phyloP scores from a whole-genome alignment of 1,140 invertebrate genomes.

The Drosophila grimshawi region DNA sequence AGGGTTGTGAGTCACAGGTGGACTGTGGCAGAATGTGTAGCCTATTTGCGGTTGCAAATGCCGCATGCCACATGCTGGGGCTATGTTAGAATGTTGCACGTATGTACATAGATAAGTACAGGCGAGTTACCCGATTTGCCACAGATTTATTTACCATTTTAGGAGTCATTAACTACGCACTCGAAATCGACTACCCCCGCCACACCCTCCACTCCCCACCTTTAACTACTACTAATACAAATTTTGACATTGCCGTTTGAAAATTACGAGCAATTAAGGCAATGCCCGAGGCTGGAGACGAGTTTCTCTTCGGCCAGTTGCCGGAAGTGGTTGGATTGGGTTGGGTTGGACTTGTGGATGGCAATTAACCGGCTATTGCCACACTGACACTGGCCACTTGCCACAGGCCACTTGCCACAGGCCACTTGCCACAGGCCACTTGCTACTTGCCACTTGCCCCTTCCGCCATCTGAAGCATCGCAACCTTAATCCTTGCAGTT shows the following conservation, averaged over 20 bases:
- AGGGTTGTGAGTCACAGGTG: too few species aligned
- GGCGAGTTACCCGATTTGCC: constrained; percentile 3
- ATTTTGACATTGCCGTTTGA: not conserved
- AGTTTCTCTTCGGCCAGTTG: not conserved
- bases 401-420: not conserved
- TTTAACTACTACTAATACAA: too few species aligned
- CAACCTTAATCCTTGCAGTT: not conserved
- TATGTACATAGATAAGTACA: not conserved
- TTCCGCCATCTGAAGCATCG: not conserved
- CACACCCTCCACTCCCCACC: not conserved
- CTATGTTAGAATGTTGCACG: too few species aligned
- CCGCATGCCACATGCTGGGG: not conserved
- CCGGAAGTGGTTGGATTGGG: constrained; percentile 4
- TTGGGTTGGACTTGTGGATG: not conserved
- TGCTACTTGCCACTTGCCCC: not conserved
- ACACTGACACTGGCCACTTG: constrained; percentile 13
- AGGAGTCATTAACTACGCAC: constrained; percentile 43
- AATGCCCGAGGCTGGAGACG: constrained; percentile 7
- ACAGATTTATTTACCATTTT: constrained; percentile 47
- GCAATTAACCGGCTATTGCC: constrained; percentile 39
- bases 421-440: too few species aligned
- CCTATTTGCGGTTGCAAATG: constrained; percentile 13
- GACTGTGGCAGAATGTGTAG: not conserved
- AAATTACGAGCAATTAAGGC: constrained; percentile 36
- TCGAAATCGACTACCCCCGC: not conserved